Evolutionary conservation across 2,888 invertebrate species (phyloP).

Genomic region (Odontothrips loti): DNA sequence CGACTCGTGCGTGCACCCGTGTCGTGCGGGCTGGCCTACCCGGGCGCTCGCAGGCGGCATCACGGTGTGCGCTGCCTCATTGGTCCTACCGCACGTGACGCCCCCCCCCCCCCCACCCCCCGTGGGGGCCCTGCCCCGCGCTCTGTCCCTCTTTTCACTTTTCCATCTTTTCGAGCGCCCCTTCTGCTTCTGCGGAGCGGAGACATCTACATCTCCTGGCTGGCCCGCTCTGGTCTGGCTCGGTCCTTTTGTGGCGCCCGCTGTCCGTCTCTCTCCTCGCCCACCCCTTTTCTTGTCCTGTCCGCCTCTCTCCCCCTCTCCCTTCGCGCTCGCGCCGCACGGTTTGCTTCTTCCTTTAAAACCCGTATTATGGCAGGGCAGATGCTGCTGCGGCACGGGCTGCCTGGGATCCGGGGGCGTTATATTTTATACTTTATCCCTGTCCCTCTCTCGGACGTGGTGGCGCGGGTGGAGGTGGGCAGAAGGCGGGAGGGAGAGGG

Average conservation of each 20-base stretch:
- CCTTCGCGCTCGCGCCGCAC: conserved; percentile 33
- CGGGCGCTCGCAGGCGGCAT: too few relatives aligned
- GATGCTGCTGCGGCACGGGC: not conserved
- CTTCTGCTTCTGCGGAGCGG: not conserved
- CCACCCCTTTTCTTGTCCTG: conserved; percentile 38
- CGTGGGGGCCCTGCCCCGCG: not conserved
- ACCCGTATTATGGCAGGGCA: conserved; percentile 16
- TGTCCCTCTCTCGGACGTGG: not conserved
- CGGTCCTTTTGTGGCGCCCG: conserved; percentile 31
- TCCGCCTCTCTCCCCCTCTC: conserved; percentile 34
- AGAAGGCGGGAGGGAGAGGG: not conserved
- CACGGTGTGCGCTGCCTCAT: too few relatives aligned
- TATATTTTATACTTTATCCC: conserved; percentile 23
- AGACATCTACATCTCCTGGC: conserved; percentile 27
- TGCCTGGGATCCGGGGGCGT: conserved; percentile 4
- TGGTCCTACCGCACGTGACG: too few relatives aligned
- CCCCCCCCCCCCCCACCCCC: too few relatives aligned
- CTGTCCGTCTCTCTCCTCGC: not conserved
- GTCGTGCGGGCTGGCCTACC: too few relatives aligned
- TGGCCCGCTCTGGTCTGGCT: conserved; percentile 35
- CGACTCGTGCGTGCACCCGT: too few relatives aligned
- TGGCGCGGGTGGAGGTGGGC: not conserved
- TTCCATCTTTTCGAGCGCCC: conserved; percentile 34
- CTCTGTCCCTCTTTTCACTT: conserved; percentile 29
- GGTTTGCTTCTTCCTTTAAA: conserved; percentile 18